phyloP scores from a whole-genome alignment of 1,140 invertebrate species.

The Bombus breviceps region DNA sequence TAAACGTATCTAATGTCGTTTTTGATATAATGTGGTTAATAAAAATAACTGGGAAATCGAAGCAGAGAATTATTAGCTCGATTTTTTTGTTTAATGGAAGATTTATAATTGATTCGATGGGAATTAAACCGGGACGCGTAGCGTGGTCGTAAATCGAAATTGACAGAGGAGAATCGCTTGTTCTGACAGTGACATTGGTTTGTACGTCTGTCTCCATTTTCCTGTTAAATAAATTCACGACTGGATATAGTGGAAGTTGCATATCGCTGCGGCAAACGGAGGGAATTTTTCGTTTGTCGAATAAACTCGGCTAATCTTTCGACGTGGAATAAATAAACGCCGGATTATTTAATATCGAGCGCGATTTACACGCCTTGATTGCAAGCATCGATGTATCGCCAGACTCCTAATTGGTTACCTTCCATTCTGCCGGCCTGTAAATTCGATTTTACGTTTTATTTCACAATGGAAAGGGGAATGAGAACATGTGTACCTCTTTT shows the following conservation, averaged over 20 bases:
- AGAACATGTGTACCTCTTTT: background rate
- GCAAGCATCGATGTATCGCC: background rate
- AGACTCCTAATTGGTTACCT: background rate
- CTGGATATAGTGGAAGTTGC: background rate
- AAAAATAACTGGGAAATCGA: background rate
- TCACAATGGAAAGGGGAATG: background rate
- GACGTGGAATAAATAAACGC: background rate
- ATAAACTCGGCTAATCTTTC: background rate
- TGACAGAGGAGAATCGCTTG: slow-evolving; percentile 6
- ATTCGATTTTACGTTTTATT: background rate
- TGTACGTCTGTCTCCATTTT: background rate
- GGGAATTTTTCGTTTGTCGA: slow-evolving; percentile 6
- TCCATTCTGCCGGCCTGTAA: background rate
- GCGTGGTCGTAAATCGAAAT: background rate
- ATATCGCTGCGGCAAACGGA: background rate
- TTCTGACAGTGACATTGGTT: slow-evolving; percentile 5
- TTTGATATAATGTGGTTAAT: no score
- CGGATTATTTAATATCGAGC: background rate
- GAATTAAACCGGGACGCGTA: background rate
- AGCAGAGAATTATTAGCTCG: background rate
- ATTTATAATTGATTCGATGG: slow-evolving; percentile 1
- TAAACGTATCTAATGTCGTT: background rate
- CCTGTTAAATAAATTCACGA: slow-evolving; percentile 22
- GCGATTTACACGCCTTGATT: background rate
- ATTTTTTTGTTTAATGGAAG: background rate